Conservation (phyloP, 2,113 vertebrate genomes). For the Forbesichthys papilliferus region DNA sequence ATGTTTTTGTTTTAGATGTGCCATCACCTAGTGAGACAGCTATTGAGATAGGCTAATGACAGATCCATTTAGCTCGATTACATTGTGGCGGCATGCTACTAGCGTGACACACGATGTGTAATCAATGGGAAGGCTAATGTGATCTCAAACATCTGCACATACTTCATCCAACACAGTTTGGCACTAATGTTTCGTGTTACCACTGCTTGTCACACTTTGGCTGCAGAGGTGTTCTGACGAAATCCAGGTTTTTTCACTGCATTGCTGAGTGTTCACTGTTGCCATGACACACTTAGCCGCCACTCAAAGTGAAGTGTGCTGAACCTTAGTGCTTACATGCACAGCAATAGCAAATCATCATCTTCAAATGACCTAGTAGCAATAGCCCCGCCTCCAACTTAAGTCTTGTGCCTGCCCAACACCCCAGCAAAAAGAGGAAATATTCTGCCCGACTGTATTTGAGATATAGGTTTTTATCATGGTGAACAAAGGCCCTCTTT, state of each 20-base stretch:
- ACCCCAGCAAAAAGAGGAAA: conserved; percentile 6
- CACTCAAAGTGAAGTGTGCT: conserved; percentile 35
- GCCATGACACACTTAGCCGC: conserved; percentile 32
- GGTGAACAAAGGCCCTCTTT: conserved; percentile 66
- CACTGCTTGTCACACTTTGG: conserved; percentile 11
- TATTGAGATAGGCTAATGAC: too few species aligned
- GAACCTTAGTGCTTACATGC: conserved; percentile 48
- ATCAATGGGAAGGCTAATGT: too few species aligned
- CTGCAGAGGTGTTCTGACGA: conserved; percentile 2
- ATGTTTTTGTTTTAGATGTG: too few species aligned
- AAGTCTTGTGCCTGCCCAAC: conserved; percentile 54
- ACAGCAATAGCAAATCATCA: conserved; percentile 41
- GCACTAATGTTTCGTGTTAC: conserved; percentile 1
- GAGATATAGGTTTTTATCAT: conserved; percentile 26
- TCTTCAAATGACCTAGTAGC: conserved; percentile 58
- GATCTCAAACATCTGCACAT: neutral
- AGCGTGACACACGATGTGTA: too few species aligned
- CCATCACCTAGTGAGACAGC: too few species aligned
- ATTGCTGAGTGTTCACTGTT: conserved; percentile 34
- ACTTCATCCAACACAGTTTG: neutral
- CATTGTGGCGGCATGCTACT: too few species aligned
- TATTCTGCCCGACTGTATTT: conserved; percentile 42
- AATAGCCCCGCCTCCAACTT: neutral
- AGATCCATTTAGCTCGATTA: too few species aligned
- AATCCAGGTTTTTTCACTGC: conserved; percentile 21